Conservation (phyloP, 2,888 invertebrate species). For the Galeopsomyia nigrocyanea region DNA sequence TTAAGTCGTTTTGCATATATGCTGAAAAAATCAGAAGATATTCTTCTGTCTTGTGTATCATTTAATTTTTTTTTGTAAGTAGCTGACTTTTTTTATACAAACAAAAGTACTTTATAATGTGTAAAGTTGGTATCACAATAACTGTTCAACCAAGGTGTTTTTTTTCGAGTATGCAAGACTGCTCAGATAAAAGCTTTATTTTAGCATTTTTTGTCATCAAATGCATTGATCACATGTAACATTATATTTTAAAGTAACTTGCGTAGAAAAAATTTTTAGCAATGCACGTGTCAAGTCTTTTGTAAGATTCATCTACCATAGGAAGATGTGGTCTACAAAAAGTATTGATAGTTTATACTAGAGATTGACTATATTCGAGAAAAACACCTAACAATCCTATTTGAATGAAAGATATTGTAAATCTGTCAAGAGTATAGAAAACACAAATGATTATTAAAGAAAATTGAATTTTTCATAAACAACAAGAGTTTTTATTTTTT, state of each 20-base stretch:
- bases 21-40: slow-evolving; percentile 39
- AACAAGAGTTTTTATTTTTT: slow-evolving; percentile 34
- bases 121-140: slow-evolving; percentile 47
- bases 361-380: slow-evolving; percentile 48
- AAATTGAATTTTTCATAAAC: slow-evolving; percentile 48
- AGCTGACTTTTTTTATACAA: slow-evolving; percentile 48
- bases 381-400: slow-evolving; percentile 57
- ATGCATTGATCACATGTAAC: slow-evolving; percentile 56
- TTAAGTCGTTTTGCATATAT: slow-evolving; percentile 38
- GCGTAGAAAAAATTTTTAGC: slow-evolving; percentile 36
- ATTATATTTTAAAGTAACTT: slow-evolving; percentile 56
- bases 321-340: slow-evolving; percentile 2
- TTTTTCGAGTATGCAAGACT: slow-evolving; percentile 58
- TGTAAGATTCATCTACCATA: background rate
- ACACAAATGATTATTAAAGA: slow-evolving; percentile 54
- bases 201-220: slow-evolving; percentile 57
- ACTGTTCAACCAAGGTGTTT: slow-evolving; percentile 46
- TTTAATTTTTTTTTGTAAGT: slow-evolving; percentile 46
- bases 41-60: slow-evolving; percentile 40
- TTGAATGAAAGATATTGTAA: slow-evolving; percentile 59
- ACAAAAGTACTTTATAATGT: slow-evolving; percentile 40
- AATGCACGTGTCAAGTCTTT: slow-evolving; percentile 13
- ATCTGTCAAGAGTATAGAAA: slow-evolving; percentile 57
- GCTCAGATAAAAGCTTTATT: slow-evolving; percentile 56
- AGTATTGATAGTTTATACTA: slow-evolving; percentile 29